Base-by-base conservation (phyloP, 2,888 invertebrate genomes). In the Machimus rusticus region DNA sequence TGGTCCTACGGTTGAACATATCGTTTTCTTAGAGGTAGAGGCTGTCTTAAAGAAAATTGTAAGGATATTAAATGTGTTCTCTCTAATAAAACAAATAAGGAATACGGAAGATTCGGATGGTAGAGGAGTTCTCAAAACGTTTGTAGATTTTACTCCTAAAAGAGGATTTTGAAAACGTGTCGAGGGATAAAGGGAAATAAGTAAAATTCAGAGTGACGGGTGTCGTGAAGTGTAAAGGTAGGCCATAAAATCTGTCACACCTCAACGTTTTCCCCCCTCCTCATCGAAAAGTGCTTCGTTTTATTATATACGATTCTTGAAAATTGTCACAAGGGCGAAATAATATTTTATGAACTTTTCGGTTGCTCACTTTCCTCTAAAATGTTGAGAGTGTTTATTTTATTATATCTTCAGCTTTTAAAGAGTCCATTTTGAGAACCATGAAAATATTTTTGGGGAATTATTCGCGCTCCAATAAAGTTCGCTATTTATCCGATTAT, bases 401-500 rank as follows among this genome's bases (percentile, higher is more conserved):
- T 14, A 81, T 31, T 14, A 81, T 14, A 16, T 51, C 31, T 51
- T 5, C 16, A 46, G 34, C 43, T 55, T 55, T 34, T 81, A 51
- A 46, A 23, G 55, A 81, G 43, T 66, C 66, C 66, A 66, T 19
- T 43, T 78, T 43, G 12, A 23, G 43, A 43, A 46, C 9, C 23
- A 16, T 14, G 66, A 66, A 84, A 55, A 1, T 28, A 23, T 37
- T 66, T 34, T 46, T 66, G n/a, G 28, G 14, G 46, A 74, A 85
- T 28, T 74, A 85, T 14, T 31, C 5, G 34, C 84, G 43, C 39
- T 74, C 39, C 31, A 28, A 37, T 74, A 85, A 74, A 85, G 46
- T 8, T 16, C 46, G 46, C 28, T 85, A 85, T 85, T 85, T 85
- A 85, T 85, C 74, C 39, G 23, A 85, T 85, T 85, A 85, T 74